Evolutionary conservation across 2,888 invertebrate genomes (phyloP).

Genomic region (Tetranychus truncatus): DNA sequence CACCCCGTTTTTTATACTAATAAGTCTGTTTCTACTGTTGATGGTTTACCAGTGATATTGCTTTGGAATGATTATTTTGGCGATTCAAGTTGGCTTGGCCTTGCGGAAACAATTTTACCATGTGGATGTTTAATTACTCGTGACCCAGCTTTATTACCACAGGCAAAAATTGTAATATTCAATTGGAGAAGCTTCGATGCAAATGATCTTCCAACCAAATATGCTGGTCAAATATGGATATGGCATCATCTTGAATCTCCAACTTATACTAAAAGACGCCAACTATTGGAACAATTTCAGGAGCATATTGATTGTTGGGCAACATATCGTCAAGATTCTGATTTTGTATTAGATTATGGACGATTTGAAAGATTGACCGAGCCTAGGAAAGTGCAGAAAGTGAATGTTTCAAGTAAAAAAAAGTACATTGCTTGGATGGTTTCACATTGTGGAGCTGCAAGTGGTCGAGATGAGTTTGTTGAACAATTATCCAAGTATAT

Average conservation of each 20-base stretch:
- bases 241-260: constrained; percentile 26
- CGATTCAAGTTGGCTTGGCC: not conserved
- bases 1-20: not conserved
- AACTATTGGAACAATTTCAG: constrained; percentile 18
- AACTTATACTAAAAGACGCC: constrained; percentile 22
- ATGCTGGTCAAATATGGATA: constrained; percentile 23
- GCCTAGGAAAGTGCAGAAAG: not conserved
- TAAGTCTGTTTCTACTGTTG: not conserved
- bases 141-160: constrained; percentile 20
- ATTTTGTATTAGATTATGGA: constrained; percentile 22
- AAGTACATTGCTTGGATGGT: constrained; percentile 35
- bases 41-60: not conserved
- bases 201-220: constrained; percentile 23
- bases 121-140: constrained; percentile 24
- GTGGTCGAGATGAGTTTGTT: constrained; percentile 32
- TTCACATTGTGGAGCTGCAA: constrained; percentile 34
- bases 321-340: constrained; percentile 26
- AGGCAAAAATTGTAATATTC: constrained; percentile 25
- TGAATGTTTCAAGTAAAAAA: not conserved
- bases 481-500: constrained; percentile 32
- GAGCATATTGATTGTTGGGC: constrained; percentile 26
- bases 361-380: not conserved
- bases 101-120: not conserved
- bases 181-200: constrained; percentile 24
- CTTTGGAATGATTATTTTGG: not conserved